Evolutionary conservation across 2,113 vertebrate genomes (phyloP).

Genomic region (Gymnorhina tibicen): DNA sequence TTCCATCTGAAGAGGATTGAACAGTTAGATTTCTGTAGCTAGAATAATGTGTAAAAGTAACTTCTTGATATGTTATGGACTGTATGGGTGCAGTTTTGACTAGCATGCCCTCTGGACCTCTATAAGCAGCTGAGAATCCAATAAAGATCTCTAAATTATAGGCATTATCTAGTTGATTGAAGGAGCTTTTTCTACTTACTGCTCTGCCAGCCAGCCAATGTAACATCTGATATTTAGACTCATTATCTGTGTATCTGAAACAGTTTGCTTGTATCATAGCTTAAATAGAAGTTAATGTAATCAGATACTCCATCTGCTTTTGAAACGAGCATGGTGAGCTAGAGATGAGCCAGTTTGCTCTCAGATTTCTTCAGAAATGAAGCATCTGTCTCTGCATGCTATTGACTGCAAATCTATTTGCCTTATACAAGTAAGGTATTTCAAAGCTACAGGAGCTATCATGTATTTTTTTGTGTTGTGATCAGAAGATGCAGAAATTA

Average conservation of each 20-base stretch:
- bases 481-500: background rate
- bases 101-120: background rate
- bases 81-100: background rate
- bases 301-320: constrained; percentile 57
- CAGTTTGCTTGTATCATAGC: constrained; percentile 61
- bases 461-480: background rate
- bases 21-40: background rate
- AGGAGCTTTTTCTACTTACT: constrained; percentile 15
- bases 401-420: background rate
- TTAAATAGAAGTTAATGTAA: constrained; percentile 65
- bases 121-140: background rate
- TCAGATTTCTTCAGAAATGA: constrained; percentile 27
- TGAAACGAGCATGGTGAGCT: constrained; percentile 8
- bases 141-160: background rate
- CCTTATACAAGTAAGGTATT: background rate
- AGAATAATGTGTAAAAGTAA: background rate
- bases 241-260: constrained; percentile 61
- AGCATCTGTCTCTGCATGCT: constrained; percentile 29
- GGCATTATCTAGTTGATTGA: constrained; percentile 6
- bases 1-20: background rate
- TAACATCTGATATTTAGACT: constrained; percentile 66
- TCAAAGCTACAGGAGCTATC: background rate
- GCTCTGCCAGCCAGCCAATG: constrained; percentile 38
- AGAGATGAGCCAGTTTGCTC: constrained; percentile 37
- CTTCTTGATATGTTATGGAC: background rate